Evolutionary conservation across 2,888 invertebrate species (phyloP).

Genomic region (Pharmacophagus antenor): DNA sequence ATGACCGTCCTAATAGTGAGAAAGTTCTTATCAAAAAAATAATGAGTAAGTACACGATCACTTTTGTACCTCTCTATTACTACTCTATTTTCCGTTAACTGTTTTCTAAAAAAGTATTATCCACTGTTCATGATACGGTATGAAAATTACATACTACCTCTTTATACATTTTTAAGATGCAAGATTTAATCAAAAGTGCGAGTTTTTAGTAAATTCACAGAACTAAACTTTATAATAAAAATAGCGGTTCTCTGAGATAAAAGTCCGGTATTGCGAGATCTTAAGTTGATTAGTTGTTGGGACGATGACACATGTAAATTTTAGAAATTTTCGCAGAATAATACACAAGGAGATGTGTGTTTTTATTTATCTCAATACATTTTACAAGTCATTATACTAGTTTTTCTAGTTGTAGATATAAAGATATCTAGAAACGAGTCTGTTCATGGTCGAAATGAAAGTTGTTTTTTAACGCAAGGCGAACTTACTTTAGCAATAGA

Average conservation of each 20-base stretch:
- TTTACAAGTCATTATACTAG: conserved; percentile 17
- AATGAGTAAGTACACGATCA: not conserved
- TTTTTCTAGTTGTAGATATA: conserved; percentile 22
- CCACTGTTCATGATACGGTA: not conserved
- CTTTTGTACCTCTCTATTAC: not conserved
- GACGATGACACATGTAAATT: conserved; percentile 3
- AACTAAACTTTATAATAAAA: conserved; percentile 11
- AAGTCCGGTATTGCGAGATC: conserved; percentile 8
- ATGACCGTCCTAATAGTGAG: not conserved
- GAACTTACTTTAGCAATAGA: conserved; percentile 28
- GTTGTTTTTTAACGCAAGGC: conserved; percentile 34
- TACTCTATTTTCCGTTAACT: not conserved
- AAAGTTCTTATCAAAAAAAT: not conserved
- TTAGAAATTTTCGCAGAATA: conserved; percentile 15
- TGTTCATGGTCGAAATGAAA: conserved; percentile 30
- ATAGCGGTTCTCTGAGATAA: conserved; percentile 19
- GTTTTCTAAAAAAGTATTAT: not conserved
- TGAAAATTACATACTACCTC: not conserved
- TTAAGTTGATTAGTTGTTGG: conserved; percentile 13
- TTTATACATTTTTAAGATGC: not conserved
- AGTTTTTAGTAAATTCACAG: conserved; percentile 11
- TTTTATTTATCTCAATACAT: conserved; percentile 19
- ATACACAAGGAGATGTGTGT: conserved; percentile 8
- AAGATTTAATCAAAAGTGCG: conserved; percentile 19
- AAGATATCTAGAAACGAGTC: conserved; percentile 18